These are phyloP conservation scores for Perizoma affinitatum DNA, from an alignment of 2,888 invertebrate species.

Conservation along the genomic window DNA sequence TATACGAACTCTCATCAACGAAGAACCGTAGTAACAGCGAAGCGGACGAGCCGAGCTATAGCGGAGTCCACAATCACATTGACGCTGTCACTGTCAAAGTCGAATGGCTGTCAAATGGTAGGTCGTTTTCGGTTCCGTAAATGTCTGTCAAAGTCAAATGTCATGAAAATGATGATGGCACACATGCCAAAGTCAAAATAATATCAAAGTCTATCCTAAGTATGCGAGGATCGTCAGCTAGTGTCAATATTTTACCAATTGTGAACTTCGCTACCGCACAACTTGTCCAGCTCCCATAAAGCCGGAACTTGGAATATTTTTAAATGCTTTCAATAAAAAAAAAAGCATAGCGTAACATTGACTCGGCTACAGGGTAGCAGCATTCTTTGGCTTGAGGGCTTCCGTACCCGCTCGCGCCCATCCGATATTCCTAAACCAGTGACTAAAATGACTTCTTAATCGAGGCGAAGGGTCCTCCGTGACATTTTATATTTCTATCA, in stretches of 20 bases:
- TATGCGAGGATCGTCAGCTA: too few relatives aligned
- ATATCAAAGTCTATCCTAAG: too few relatives aligned
- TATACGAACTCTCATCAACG: conserved; percentile 74
- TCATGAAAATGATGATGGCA: too few relatives aligned
- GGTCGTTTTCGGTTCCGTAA: too few relatives aligned
- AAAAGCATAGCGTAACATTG: conserved; percentile 77
- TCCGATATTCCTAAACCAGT: conserved; percentile 3
- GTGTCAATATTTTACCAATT: neutral
- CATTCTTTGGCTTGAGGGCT: conserved; percentile 73
- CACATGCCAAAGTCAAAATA: too few relatives aligned
- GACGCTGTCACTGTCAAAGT: neutral
- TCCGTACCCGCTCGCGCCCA: conserved; percentile 31
- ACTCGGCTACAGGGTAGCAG: conserved; percentile 68
- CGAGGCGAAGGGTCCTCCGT: conserved; percentile 10
- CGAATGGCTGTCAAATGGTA: too few relatives aligned
- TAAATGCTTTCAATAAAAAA: conserved; percentile 48
- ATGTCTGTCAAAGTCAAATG: too few relatives aligned
- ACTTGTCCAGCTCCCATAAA: conserved; percentile 19
- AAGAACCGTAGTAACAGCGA: conserved; percentile 68
- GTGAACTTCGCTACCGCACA: neutral
- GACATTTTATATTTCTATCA: too few relatives aligned
- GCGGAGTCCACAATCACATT: neutral
- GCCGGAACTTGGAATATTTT: conserved; percentile 68
- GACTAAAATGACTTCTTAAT: conserved; percentile 7
- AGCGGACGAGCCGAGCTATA: conserved; percentile 1